Percentiles rank a stretch among this genome's conserved stretches.
phyloP scores from a whole-genome alignment of 2,888 invertebrate genomes.

The Melieria omissa region DNA sequence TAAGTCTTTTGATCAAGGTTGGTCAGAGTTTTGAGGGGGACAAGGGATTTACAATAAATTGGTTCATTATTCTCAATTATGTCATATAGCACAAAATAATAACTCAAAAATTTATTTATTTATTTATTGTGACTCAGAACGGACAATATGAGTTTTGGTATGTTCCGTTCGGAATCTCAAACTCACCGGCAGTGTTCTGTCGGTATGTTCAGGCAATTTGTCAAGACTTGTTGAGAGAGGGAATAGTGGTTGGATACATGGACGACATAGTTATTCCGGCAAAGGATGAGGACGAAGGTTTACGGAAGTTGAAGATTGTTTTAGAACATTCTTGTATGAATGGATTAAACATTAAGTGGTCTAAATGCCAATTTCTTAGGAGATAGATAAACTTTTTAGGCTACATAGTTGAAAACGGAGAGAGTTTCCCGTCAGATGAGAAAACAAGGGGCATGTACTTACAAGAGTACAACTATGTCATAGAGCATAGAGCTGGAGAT shows the following conservation, averaged over 20 bases:
- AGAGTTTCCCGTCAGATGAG: conserved; percentile 35
- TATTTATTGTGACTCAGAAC: conserved; percentile 47
- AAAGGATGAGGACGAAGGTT: conserved; percentile 32
- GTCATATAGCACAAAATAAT: no score
- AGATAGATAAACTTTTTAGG: conserved; percentile 41
- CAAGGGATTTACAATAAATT: no score
- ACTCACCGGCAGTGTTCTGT: conserved; percentile 43
- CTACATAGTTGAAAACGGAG: conserved; percentile 37
- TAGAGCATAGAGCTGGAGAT: conserved; percentile 3
- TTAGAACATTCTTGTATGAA: conserved; percentile 20
- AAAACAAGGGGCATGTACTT: conserved; percentile 26
- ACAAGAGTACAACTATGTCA: conserved; percentile 3
- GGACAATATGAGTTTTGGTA: conserved; percentile 47
- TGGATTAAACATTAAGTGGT: conserved; percentile 39
- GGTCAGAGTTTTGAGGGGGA: no score
- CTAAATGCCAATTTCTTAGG: conserved; percentile 40
- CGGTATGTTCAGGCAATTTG: conserved; percentile 30
- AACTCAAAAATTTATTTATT: no score
- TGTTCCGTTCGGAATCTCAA: conserved; percentile 46
- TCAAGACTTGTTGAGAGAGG: conserved; percentile 21
- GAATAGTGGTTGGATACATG: conserved; percentile 32
- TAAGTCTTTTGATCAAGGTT: no score
- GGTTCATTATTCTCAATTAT: no score
- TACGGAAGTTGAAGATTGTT: conserved; percentile 29
- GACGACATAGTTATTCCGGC: conserved; percentile 37